phyloP scores from a whole-genome alignment of 2,113 vertebrate genomes.

The Lophochroa leadbeateri region DNA sequence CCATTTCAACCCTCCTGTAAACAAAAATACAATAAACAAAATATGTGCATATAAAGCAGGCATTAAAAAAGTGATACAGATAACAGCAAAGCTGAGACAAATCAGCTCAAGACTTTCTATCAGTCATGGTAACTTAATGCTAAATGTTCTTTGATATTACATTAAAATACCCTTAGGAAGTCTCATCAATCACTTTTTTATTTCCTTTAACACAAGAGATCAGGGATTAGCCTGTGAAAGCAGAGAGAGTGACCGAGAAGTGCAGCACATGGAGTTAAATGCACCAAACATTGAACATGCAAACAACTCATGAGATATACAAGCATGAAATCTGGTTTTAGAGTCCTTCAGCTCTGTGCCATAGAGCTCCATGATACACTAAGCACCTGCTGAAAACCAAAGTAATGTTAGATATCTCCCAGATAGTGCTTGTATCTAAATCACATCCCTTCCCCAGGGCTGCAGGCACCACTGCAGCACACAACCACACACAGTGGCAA shows the following conservation, averaged over 20 bases:
- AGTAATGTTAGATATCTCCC: background rate
- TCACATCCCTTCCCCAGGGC: background rate
- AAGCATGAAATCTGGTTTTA: background rate
- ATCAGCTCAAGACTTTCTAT: background rate
- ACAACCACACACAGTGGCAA: background rate
- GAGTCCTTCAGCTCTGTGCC: background rate
- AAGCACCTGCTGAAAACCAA: background rate
- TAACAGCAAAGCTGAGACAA: background rate
- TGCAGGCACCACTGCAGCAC: background rate
- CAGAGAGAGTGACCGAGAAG: background rate
- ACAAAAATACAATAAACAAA: background rate
- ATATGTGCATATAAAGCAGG: background rate
- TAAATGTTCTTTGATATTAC: background rate
- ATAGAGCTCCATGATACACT: background rate
- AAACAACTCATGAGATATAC: background rate
- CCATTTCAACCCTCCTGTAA: background rate
- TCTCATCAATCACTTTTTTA: background rate
- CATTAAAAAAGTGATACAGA: background rate
- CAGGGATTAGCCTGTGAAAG: background rate
- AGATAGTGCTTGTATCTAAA: fast-evolving
- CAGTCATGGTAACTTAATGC: background rate
- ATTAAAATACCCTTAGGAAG: background rate
- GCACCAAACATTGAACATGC: fast-evolving
- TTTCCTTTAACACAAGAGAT: fast-evolving
- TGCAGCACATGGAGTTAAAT: background rate